Conservation (phyloP, 2,888 invertebrate species). For the Ommatoiulus sabulosus region DNA sequence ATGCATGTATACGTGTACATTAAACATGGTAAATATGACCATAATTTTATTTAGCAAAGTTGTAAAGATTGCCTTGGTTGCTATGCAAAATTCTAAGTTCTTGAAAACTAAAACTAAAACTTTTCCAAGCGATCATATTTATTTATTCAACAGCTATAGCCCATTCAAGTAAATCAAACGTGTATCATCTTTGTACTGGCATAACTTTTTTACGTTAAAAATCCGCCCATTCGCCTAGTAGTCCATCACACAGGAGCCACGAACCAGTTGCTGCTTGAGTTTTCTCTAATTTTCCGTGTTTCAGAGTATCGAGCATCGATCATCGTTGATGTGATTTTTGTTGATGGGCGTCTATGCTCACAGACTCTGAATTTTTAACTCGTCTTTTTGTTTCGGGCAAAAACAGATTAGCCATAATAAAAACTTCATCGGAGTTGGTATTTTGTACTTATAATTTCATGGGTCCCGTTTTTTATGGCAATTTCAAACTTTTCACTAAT, state of each 20-base stretch:
- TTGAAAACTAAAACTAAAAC: too few species aligned
- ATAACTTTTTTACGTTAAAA: too few species aligned
- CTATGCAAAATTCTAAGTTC: too few species aligned
- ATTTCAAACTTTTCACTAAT: constrained; percentile 28
- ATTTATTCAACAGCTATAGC: too few species aligned
- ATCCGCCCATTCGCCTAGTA: not conserved
- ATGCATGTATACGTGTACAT: too few species aligned
- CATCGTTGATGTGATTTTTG: constrained; percentile 36
- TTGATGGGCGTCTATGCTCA: constrained; percentile 36
- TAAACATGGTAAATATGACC: too few species aligned
- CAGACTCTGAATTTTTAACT: not conserved
- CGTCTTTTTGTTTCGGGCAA: constrained; percentile 39
- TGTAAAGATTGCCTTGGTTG: too few species aligned
- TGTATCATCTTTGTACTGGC: too few species aligned
- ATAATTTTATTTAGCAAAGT: too few species aligned
- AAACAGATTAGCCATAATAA: constrained; percentile 25
- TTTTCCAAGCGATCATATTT: too few species aligned
- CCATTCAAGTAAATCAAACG: too few species aligned
- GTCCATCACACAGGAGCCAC: constrained; percentile 8
- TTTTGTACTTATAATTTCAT: constrained; percentile 24
- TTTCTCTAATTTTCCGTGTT: not conserved
- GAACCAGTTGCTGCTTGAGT: not conserved
- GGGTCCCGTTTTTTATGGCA: constrained; percentile 25
- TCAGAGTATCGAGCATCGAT: not conserved
- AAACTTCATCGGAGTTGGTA: constrained; percentile 9